phyloP scores from a whole-genome alignment of 2,797 vertebrate species.

The Gallinago nigripennis region DNA sequence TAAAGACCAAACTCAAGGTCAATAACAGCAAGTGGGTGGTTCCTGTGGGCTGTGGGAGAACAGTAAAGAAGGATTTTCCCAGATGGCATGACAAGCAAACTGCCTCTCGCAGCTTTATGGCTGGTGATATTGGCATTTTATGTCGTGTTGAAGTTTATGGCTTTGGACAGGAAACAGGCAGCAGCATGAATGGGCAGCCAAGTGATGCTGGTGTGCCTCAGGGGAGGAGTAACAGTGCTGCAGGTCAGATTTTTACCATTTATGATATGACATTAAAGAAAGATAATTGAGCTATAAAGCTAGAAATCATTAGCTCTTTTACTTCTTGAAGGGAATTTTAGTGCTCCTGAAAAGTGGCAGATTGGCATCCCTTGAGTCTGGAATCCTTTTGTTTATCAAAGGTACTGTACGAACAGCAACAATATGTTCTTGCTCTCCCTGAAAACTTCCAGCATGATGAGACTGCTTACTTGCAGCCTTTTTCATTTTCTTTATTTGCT shows the following conservation, averaged over 20 bases:
- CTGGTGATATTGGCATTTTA: background rate
- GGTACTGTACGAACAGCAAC: background rate
- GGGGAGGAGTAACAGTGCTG: background rate
- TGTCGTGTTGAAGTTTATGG: background rate
- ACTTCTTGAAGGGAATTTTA: background rate
- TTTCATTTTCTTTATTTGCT: background rate
- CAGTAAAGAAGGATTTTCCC: background rate
- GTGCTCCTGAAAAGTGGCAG: background rate
- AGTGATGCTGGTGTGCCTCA: background rate
- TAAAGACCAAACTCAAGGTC: conserved; percentile 26
- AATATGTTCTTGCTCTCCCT: background rate
- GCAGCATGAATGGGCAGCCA: background rate
- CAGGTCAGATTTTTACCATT: background rate
- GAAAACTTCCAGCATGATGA: background rate
- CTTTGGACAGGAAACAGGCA: background rate
- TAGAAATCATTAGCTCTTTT: background rate
- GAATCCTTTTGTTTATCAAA: background rate
- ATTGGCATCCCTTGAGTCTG: background rate
- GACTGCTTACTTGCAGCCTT: background rate
- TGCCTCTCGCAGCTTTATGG: background rate
- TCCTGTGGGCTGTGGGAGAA: background rate
- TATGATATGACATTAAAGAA: background rate
- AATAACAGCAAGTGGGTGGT: conserved; percentile 4
- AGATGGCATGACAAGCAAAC: background rate
- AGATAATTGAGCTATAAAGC: conserved; percentile 11